These are phyloP conservation scores for Clarias gariepinus DNA, from an alignment of 2,113 vertebrate genomes.

Conservation along the genomic window DNA sequence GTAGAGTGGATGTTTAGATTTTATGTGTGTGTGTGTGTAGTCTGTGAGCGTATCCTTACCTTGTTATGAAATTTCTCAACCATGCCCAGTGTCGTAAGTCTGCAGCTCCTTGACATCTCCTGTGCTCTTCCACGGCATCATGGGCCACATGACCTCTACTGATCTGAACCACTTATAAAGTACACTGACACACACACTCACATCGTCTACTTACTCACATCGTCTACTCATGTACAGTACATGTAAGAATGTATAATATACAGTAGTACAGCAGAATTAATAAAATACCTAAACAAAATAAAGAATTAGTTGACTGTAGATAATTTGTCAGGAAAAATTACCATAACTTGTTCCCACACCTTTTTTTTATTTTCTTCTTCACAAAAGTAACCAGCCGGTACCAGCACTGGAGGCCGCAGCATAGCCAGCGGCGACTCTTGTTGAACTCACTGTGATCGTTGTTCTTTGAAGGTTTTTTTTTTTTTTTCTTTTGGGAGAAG, in stretches of 20 bases:
- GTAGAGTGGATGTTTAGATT: slow-evolving; percentile 5
- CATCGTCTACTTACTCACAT: not conserved
- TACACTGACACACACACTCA: not conserved
- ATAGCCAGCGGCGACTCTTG: not conserved
- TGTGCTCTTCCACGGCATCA: slow-evolving; percentile 36
- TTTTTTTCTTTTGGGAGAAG: slow-evolving; percentile 1
- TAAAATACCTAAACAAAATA: not conserved
- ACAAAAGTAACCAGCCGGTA: not conserved
- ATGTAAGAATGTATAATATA: not conserved
- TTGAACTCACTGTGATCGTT: not conserved
- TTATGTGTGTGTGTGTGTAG: slow-evolving; percentile 39
- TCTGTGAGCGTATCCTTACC: slow-evolving; percentile 52
- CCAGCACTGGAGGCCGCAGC: not conserved
- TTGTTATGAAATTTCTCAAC: slow-evolving; percentile 72
- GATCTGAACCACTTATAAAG: not conserved
- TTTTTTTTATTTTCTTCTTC: not conserved
- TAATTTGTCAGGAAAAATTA: slow-evolving; percentile 1
- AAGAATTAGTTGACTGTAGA: not conserved
- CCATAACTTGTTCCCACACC: not conserved
- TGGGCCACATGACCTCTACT: slow-evolving; percentile 36
- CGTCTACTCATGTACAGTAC: not conserved
- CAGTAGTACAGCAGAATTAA: not conserved
- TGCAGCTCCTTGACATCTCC: not conserved
- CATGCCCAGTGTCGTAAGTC: slow-evolving; percentile 66
- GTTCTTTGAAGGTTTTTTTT: not conserved